A percentile compares a stretch with the other conserved stretches of the same genome.
phyloP scores from a whole-genome alignment of 2,888 invertebrate genomes.

The Acronicta alni region DNA sequence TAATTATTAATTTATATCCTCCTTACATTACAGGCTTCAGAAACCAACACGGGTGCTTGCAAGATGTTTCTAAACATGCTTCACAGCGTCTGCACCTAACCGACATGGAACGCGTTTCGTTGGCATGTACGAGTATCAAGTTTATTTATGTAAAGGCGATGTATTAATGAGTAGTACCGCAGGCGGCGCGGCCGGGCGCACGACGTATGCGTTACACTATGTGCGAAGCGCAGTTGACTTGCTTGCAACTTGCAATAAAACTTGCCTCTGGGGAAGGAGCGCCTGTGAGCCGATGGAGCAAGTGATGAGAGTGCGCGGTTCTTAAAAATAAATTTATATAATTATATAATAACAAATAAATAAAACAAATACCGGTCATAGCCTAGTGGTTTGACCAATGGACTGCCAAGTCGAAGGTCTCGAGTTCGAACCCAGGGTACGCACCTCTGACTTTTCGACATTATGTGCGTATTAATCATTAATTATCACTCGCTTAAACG shows the following conservation, averaged over 20 bases:
- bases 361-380: too few relatives aligned
- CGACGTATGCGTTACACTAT: constrained; percentile 67
- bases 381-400: too few relatives aligned
- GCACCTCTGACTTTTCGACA: too few relatives aligned
- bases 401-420: too few relatives aligned
- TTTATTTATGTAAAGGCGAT: constrained; percentile 41
- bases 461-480: too few relatives aligned
- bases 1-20: not conserved
- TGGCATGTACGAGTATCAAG: constrained; percentile 20
- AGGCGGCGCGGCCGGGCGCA: constrained; percentile 27
- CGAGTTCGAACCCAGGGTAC: too few relatives aligned
- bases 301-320: constrained; percentile 38
- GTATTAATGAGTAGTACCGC: constrained; percentile 54
- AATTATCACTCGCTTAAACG: too few relatives aligned
- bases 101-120: not conserved
- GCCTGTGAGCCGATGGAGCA: constrained; percentile 43
- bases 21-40: not conserved
- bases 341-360: too few relatives aligned
- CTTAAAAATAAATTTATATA: not conserved
- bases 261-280: constrained; percentile 69
- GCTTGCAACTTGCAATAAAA: constrained; percentile 80
- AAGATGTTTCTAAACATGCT: not conserved
- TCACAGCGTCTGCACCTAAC: not conserved
- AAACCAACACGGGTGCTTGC: not conserved
- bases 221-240: constrained; percentile 75